These are phyloP conservation scores for Protobothrops mucrosquamatus DNA, from an alignment of 2,113 vertebrate species.

Conservation along the genomic window DNA sequence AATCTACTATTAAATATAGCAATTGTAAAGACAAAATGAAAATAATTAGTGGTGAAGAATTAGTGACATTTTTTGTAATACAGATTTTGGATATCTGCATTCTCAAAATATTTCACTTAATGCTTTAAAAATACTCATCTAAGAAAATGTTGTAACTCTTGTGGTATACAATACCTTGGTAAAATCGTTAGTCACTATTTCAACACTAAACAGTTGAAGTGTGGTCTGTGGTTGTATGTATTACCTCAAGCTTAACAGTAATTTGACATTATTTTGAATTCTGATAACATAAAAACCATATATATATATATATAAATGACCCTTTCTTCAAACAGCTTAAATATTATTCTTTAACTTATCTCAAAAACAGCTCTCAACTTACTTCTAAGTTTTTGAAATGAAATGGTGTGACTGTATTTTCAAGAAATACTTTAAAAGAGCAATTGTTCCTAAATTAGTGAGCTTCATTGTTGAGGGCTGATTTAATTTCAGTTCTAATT, in stretches of 20 bases:
- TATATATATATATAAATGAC: not conserved
- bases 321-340: not conserved
- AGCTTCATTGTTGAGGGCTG: not conserved
- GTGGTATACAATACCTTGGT: not conserved
- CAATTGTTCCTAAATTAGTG: not conserved
- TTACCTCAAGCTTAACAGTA: not conserved
- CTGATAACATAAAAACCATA: not conserved
- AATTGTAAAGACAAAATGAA: not conserved
- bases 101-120: not conserved
- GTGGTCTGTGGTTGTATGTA: not conserved
- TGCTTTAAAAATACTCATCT: not conserved
- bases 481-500: not conserved
- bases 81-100: not conserved
- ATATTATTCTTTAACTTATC: not conserved
- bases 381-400: not conserved
- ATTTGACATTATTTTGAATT: not conserved
- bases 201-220: constrained; percentile 11
- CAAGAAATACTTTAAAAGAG: not conserved
- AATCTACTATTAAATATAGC: not conserved
- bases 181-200: not conserved
- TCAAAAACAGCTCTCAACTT: not conserved
- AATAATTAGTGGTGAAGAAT: not conserved
- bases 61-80: not conserved
- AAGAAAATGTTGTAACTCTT: not conserved
- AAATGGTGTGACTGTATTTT: not conserved